Percentiles rank a stretch among this genome's conserved stretches.
phyloP scores from a whole-genome alignment of 2,113 vertebrate species.

The Protomyctophum bolini region DNA sequence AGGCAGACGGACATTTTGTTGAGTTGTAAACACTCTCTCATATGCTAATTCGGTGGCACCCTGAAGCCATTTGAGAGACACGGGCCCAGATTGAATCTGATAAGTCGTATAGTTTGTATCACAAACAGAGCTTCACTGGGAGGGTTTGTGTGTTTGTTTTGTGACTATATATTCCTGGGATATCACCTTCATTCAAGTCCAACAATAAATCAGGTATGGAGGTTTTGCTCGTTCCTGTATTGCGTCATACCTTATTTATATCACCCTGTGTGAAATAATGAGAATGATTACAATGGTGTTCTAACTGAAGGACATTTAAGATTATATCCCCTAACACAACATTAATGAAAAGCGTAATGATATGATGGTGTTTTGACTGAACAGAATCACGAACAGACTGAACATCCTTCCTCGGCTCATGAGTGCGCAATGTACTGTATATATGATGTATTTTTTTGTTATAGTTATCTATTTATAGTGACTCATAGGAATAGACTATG shows the following conservation, averaged over 20 bases:
- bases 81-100: conserved; percentile 50
- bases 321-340: too few species aligned
- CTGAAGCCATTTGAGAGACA: conserved; percentile 51
- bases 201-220: background rate
- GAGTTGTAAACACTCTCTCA: conserved; percentile 79
- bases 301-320: too few species aligned
- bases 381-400: background rate
- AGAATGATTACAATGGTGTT: too few species aligned
- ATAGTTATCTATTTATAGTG: too few species aligned
- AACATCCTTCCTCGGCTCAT: too few species aligned
- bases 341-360: background rate
- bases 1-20: conserved; percentile 77
- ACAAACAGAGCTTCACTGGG: conserved; percentile 30
- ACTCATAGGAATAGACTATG: too few species aligned
- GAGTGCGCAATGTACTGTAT: too few species aligned
- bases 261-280: background rate
- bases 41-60: conserved; percentile 73
- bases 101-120: conserved; percentile 25
- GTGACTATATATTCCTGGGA: background rate
- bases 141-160: conserved; percentile 19
- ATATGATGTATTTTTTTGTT: too few species aligned
- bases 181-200: background rate
- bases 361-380: background rate
- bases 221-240: conserved; percentile 6
- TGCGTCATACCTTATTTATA: background rate